Conservation (phyloP, 1,140 invertebrate species). For the Nephila pilipes region DNA sequence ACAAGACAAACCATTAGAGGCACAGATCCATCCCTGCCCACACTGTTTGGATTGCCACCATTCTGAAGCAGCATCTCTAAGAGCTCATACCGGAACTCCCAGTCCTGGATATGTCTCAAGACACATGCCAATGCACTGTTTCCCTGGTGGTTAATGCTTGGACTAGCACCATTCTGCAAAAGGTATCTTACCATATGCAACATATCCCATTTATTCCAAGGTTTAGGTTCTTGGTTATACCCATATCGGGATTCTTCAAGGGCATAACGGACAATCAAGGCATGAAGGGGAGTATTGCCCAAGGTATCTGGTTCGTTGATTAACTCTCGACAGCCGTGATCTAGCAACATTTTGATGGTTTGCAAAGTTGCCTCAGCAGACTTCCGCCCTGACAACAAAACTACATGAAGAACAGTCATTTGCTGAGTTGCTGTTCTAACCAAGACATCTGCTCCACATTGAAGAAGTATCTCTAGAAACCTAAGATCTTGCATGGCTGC, state of each 20-base stretch:
- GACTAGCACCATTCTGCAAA: slow-evolving; percentile 85
- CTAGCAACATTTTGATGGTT: slow-evolving; percentile 85
- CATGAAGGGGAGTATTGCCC: slow-evolving; percentile 85
- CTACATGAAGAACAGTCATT: slow-evolving; percentile 87
- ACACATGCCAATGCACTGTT: slow-evolving; percentile 88
- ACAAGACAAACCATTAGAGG: slow-evolving; percentile 89
- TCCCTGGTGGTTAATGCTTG: slow-evolving; percentile 87
- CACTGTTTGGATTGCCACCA: slow-evolving; percentile 86
- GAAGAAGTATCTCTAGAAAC: slow-evolving; percentile 86
- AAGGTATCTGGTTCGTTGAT: slow-evolving; percentile 88
- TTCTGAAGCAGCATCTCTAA: slow-evolving; percentile 87
- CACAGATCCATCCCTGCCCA: slow-evolving; percentile 87
- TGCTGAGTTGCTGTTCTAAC: slow-evolving; percentile 88
- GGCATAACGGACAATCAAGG: slow-evolving; percentile 87
- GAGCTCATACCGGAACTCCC: slow-evolving; percentile 88
- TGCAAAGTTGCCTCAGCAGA: slow-evolving; percentile 87
- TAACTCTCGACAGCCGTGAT: slow-evolving; percentile 85
- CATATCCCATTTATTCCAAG: slow-evolving; percentile 88
- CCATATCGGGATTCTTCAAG: slow-evolving; percentile 86
- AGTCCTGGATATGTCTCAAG: slow-evolving; percentile 87
- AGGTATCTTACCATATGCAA: slow-evolving; percentile 84
- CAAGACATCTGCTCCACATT: slow-evolving; percentile 85
- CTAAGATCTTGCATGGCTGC: slow-evolving; percentile 86
- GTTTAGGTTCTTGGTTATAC: slow-evolving; percentile 82
- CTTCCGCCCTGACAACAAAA: slow-evolving; percentile 83